Percentiles rank a stretch among this genome's conserved stretches.
Evolutionary conservation across 2,888 invertebrate species (phyloP).

Genomic region (Sphaerophoria rueppellii): DNA sequence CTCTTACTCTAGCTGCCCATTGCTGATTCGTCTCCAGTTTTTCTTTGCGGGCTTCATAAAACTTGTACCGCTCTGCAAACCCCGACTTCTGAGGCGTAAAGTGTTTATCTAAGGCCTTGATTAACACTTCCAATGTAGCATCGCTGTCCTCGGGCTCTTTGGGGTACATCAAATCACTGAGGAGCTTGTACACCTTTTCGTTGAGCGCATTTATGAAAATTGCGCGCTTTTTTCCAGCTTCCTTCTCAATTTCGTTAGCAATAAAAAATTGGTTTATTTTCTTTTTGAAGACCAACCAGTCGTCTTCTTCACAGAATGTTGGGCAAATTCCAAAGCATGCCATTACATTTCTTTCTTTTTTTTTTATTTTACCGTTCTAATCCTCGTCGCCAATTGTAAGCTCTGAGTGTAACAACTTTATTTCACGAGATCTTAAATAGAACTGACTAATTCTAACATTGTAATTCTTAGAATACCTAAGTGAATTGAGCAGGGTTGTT

Average conservation of each 20-base stretch:
- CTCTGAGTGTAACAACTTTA: not conserved
- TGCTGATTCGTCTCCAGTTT: constrained; percentile 20
- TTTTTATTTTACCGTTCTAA: constrained; percentile 14
- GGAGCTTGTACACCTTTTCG: not conserved
- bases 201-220: not conserved
- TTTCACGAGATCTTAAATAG: too few species aligned
- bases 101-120: not conserved
- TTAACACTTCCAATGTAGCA: too few species aligned
- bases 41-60: constrained; percentile 37
- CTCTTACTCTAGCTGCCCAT: constrained; percentile 43
- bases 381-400: constrained; percentile 2
- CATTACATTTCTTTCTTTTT: constrained; percentile 4
- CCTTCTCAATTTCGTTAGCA: not conserved
- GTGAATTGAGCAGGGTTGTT: too few species aligned
- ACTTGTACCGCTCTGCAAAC: constrained; percentile 48
- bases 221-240: constrained; percentile 1
- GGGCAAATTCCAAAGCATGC: constrained; percentile 17
- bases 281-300: not conserved
- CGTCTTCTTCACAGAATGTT: constrained; percentile 11
- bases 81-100: not conserved
- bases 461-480: too few species aligned
- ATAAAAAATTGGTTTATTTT: constrained; percentile 22
- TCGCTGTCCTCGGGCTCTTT: too few species aligned
- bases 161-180: too few species aligned
- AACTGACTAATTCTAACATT: too few species aligned